Evolutionary conservation across 2,888 invertebrate species (phyloP).

Genomic region (Lithodes maja): DNA sequence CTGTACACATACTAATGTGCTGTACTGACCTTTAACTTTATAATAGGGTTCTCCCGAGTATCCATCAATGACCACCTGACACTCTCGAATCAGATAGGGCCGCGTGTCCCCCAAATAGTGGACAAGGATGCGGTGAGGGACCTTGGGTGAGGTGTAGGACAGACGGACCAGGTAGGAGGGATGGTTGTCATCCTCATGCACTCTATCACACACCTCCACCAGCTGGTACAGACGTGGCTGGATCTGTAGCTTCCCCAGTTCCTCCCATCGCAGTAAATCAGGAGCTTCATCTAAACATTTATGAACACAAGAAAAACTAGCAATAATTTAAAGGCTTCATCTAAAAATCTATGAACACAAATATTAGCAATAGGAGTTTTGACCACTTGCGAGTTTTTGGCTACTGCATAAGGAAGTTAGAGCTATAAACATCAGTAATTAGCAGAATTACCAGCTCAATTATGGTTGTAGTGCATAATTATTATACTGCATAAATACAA

Average conservation of each 20-base stretch:
- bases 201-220: slow-evolving; percentile 45
- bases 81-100: slow-evolving; percentile 27
- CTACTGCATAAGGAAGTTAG: too few species aligned
- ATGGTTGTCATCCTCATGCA: background rate
- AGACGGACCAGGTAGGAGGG: slow-evolving; percentile 29
- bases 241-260: slow-evolving; percentile 39
- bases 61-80: slow-evolving; percentile 38
- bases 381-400: too few species aligned
- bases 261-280: slow-evolving; percentile 44
- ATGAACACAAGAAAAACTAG: too few species aligned
- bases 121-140: slow-evolving; percentile 38
- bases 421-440: too few species aligned
- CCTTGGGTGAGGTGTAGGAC: slow-evolving; percentile 45
- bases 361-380: too few species aligned
- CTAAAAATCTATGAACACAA: too few species aligned
- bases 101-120: slow-evolving; percentile 49
- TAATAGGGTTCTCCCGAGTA: slow-evolving; percentile 39
- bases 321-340: too few species aligned
- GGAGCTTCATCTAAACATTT: slow-evolving; percentile 42
- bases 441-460: too few species aligned
- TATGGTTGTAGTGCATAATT: too few species aligned
- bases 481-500: too few species aligned
- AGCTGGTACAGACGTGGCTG: slow-evolving; percentile 49
- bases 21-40: background rate
- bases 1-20: too few species aligned